A percentile compares a stretch with the other conserved stretches of the same genome.
phyloP scores from a whole-genome alignment of 2,888 invertebrate genomes.

The Cerastoderma edule region DNA sequence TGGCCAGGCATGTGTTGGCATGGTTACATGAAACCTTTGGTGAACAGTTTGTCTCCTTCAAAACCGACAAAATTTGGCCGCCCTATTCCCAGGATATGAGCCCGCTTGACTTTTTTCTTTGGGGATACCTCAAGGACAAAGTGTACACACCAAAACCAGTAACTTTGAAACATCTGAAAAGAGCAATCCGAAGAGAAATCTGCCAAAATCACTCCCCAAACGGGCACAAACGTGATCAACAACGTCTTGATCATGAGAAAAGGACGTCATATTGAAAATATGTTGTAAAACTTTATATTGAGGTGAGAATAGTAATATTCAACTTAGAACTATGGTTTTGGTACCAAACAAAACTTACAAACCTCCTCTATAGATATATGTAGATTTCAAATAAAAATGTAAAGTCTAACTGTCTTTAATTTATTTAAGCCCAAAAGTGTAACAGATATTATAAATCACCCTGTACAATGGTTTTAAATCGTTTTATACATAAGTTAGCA shows the following conservation, averaged over 20 bases:
- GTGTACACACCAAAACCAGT: constrained; percentile 12
- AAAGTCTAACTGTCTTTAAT: no score
- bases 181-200: constrained; percentile 7
- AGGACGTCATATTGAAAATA: constrained; percentile 14
- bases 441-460: no score
- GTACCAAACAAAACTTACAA: no score
- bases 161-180: constrained; percentile 5
- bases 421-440: no score
- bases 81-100: constrained; percentile 28
- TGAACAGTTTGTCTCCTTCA: constrained; percentile 10
- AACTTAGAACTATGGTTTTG: no score
- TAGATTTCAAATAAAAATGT: no score
- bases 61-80: constrained; percentile 19
- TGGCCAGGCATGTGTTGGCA: constrained; percentile 7
- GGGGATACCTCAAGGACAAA: constrained; percentile 31
- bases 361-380: no score
- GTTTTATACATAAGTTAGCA: no score
- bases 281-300: constrained; percentile 16
- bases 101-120: constrained; percentile 26
- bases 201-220: neutral
- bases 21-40: constrained; percentile 23
- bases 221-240: neutral
- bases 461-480: no score
- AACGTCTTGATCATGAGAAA: constrained; percentile 23
- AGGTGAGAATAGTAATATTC: no score